A percentile compares a stretch with the other conserved stretches of the same genome.
Evolutionary conservation across 1,140 invertebrate species (phyloP).

Genomic region (Macrotrachela quadricornifera): DNA sequence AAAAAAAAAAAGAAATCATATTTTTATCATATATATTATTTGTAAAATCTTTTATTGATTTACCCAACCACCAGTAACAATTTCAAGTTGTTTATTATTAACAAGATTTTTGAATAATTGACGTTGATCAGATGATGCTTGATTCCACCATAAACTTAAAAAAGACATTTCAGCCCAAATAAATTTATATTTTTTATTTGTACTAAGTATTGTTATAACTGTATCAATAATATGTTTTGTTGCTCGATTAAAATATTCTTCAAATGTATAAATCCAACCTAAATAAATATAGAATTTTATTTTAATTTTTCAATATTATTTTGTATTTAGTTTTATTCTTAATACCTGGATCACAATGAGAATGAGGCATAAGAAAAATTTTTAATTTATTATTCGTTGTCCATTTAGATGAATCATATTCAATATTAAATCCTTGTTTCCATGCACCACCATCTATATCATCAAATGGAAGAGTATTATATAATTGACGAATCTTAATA

Average conservation of each 20-base stretch:
- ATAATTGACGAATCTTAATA: neutral
- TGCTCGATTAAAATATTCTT: slow-evolving; percentile 67
- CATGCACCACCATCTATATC: slow-evolving; percentile 69
- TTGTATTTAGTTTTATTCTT: no score
- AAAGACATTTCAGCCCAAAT: slow-evolving; percentile 93
- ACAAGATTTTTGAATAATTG: slow-evolving; percentile 50
- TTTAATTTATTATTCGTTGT: slow-evolving; percentile 11
- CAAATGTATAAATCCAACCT: slow-evolving; percentile 88
- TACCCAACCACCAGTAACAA: slow-evolving; percentile 80
- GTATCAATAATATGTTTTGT: slow-evolving; percentile 71
- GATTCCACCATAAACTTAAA: slow-evolving; percentile 73
- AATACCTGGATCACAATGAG: slow-evolving; percentile 70
- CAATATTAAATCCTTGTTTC: slow-evolving; percentile 53
- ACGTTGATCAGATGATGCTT: slow-evolving; percentile 44
- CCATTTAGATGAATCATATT: slow-evolving; percentile 1
- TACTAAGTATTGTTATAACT: slow-evolving; percentile 57
- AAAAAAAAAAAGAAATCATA: no score
- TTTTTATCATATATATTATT: no score
- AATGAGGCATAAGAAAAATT: slow-evolving; percentile 40
- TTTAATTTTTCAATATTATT: no score
- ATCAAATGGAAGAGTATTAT: slow-evolving; percentile 2
- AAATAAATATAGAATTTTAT: no score
- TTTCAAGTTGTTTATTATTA: slow-evolving; percentile 65
- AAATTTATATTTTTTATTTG: slow-evolving; percentile 60
- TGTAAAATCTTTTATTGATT: no score